phyloP scores from a whole-genome alignment of 2,113 vertebrate genomes.

The Rhynchomys soricoides region DNA sequence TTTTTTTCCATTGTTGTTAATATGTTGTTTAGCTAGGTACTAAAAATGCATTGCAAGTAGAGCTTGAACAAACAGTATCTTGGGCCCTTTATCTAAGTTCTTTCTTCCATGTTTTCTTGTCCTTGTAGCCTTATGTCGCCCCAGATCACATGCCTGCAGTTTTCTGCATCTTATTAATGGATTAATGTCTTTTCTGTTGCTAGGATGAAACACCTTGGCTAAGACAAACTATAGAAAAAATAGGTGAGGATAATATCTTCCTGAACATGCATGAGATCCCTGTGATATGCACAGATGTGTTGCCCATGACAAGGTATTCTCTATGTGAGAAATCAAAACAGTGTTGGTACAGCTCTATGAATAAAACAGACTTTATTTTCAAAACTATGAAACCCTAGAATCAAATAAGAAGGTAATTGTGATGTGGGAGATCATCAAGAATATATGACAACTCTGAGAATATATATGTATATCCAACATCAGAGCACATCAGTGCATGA shows the following conservation, averaged over 20 bases:
- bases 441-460: background rate
- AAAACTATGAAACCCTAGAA: background rate
- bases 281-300: background rate
- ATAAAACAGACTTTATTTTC: background rate
- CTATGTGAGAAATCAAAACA: background rate
- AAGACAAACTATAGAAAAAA: no score
- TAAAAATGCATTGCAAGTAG: background rate
- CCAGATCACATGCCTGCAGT: background rate
- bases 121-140: background rate
- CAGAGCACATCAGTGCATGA: background rate
- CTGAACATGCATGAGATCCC: background rate
- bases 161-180: background rate
- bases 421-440: background rate
- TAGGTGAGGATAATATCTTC: no score
- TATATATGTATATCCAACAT: no score
- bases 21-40: background rate
- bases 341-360: background rate
- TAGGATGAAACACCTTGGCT: no score
- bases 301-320: background rate
- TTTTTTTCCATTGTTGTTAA: background rate
- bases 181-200: no score
- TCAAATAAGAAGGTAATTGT: background rate
- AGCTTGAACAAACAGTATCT: no score
- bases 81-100: background rate
- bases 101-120: background rate